Evolutionary conservation across 2,888 invertebrate species (phyloP).

Genomic region (Tetropium fuscum): DNA sequence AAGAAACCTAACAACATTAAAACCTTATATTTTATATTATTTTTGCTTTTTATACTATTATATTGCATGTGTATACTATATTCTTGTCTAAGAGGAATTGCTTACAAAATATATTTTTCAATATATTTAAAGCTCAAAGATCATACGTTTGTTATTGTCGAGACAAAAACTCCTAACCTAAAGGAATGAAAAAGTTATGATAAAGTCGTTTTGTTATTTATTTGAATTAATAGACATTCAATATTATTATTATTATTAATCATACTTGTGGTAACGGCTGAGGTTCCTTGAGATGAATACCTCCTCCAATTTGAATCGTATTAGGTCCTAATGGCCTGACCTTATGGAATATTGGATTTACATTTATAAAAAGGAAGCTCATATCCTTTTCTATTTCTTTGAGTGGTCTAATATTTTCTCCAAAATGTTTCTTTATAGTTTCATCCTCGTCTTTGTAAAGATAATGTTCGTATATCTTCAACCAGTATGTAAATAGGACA

Average conservation of each 20-base stretch:
- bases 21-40: no score
- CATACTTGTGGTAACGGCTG: slow-evolving; percentile 52
- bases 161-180: no score
- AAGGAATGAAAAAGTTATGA: no score
- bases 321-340: slow-evolving; percentile 48
- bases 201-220: background rate
- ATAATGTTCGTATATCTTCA: slow-evolving; percentile 32
- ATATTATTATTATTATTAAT: background rate
- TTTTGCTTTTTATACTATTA: no score
- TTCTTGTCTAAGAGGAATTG: no score
- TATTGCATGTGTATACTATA: no score
- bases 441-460: slow-evolving; percentile 4
- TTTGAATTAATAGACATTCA: background rate
- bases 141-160: no score
- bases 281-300: slow-evolving; percentile 44
- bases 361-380: slow-evolving; percentile 46
- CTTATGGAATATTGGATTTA: slow-evolving; percentile 48
- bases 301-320: slow-evolving; percentile 49
- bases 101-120: no score
- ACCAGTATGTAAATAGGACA: slow-evolving; percentile 6
- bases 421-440: slow-evolving; percentile 45
- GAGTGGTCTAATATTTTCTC: slow-evolving; percentile 44
- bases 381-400: slow-evolving; percentile 49
- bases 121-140: no score
- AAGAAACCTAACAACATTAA: no score